Evolutionary conservation across 2,113 vertebrate genomes (phyloP), one percentile per base, ranked within the genome.

Genomic region (Ardeotis arabs): DNA sequence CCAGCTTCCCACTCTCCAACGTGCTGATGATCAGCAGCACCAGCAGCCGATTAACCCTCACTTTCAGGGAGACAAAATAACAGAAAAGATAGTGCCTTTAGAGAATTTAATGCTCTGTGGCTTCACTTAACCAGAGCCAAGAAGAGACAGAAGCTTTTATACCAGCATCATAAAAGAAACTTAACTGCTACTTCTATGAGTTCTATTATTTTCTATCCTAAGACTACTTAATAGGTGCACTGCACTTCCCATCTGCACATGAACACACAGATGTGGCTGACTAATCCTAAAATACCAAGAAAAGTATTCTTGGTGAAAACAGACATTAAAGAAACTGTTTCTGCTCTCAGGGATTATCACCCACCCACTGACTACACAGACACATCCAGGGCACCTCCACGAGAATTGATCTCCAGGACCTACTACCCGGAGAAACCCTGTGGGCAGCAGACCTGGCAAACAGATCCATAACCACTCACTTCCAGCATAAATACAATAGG

Each of bases 251-350:
- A 75, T 95, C 81, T 94, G 53, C 2, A 4, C 58, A 69, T 81
- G 74, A 94, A 85, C 66, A 95, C 64, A 82, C 87, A 87, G 60
- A 87, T 76, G 70, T 69, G 62, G 19, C 87, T 53, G 63, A 90
- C 63, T 95, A 92, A 91, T 92, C 70, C 83, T 91, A 66, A 87
- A 97, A 96, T 79, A 89, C 66, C 70, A 79, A 70, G 47, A 74
- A 28, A 89, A 94, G 59, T 53, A 79, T n/a, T 87, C 77, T 96
- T 62, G 53, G 70, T 96, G 91, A 89, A 96, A 96, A 87, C 39
- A 95, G 84, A 84, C 66, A 82, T 69, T 87, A 90, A 80, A 90
- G 87, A 56, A 90, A 72, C 24, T 31, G 23, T 35, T 91, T 72
- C 52, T 89, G 81, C 74, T 64, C 77, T 73, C 1, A 0, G 39